Base-by-base conservation (phyloP, 1,140 invertebrate genomes). In the Homalodisca vitripennis region DNA sequence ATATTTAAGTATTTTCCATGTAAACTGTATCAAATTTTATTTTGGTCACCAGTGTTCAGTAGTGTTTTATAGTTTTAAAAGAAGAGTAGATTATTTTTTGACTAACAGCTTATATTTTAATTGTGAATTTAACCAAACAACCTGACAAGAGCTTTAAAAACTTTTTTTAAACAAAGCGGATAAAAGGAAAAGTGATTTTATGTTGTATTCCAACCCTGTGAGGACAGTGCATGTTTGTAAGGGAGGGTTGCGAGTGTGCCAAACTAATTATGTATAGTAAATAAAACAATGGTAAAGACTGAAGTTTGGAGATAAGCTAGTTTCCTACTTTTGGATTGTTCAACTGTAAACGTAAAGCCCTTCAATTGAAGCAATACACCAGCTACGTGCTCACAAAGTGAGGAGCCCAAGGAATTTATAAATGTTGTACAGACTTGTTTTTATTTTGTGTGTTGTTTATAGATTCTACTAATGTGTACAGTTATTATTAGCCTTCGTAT, bases 401-500 rank as follows among this genome's bases (percentile, higher is more conserved):
- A 27, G 48, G 31, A 66, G 63, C 41, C 41, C 41, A 66, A 47
- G 60, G 60, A 63, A 66, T 47, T 66, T 66, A 66, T 66, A 60
- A 46, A 22, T 46, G 32, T 46, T 66, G 63, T 66, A 66, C 63
- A 66, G 63, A 66, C 32, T 41, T 66, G 63, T 66, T 66, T 63
- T 63, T 32, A 64, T 66, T 66, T 66, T 41, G 41, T 66, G 63
- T 66, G 63, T 66, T 66, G 63, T 66, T 66, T 66, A 66, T 66
- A 66, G 63, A 66, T 46, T 66, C 41, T 47, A 66, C 41, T 66
- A 66, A 66, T 66, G 41, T 66, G 63, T 66, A 66, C 63, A 66
- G 63, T 66, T 46, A 66, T 47, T 31, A 27, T 24, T 66, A 66
- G 63, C 24, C 63, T 66, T 66, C 32, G 29, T 60, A 60, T 26